These are phyloP conservation scores for Argyresthia goedartella DNA, from an alignment of 2,888 invertebrate species.

Conservation along the genomic window DNA sequence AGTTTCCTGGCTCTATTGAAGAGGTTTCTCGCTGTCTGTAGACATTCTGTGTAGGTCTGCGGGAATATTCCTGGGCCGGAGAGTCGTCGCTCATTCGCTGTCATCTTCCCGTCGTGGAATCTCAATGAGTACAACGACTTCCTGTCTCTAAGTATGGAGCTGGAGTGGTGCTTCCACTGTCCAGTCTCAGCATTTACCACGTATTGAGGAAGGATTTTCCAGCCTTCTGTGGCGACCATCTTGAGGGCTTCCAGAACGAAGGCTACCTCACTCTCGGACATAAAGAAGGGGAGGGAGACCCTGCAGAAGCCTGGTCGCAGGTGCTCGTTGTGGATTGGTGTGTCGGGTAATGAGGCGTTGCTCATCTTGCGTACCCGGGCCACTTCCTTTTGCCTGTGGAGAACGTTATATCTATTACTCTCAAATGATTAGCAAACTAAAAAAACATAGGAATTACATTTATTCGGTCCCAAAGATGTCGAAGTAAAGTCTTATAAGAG, in stretches of 20 bases:
- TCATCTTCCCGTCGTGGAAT: slow-evolving; percentile 82
- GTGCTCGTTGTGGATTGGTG: slow-evolving; percentile 73
- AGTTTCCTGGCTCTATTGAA: slow-evolving; percentile 83
- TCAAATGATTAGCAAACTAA: no score
- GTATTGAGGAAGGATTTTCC: slow-evolving; percentile 91
- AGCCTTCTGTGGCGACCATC: slow-evolving; percentile 90
- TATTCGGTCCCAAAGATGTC: neutral
- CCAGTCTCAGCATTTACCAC: slow-evolving; percentile 89
- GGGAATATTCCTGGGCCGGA: slow-evolving; percentile 80
- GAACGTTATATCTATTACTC: neutral
- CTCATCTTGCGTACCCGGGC: slow-evolving; percentile 52
- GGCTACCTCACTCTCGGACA: slow-evolving; percentile 82
- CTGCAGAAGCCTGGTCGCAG: slow-evolving; percentile 89
- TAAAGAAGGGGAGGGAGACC: slow-evolving; percentile 88
- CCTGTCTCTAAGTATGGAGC: slow-evolving; percentile 82
- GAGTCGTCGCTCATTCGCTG: slow-evolving; percentile 77
- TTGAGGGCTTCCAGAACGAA: slow-evolving; percentile 87
- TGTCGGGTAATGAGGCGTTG: slow-evolving; percentile 49
- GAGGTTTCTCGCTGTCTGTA: slow-evolving; percentile 83
- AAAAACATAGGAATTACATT: neutral
- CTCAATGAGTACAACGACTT: slow-evolving; percentile 85
- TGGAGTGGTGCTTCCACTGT: slow-evolving; percentile 89
- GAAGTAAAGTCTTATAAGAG: neutral
- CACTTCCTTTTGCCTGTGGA: slow-evolving; percentile 58
- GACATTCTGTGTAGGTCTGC: slow-evolving; percentile 80